Conservation (phyloP, 2,888 invertebrate genomes). For the Eristalis tenax region DNA sequence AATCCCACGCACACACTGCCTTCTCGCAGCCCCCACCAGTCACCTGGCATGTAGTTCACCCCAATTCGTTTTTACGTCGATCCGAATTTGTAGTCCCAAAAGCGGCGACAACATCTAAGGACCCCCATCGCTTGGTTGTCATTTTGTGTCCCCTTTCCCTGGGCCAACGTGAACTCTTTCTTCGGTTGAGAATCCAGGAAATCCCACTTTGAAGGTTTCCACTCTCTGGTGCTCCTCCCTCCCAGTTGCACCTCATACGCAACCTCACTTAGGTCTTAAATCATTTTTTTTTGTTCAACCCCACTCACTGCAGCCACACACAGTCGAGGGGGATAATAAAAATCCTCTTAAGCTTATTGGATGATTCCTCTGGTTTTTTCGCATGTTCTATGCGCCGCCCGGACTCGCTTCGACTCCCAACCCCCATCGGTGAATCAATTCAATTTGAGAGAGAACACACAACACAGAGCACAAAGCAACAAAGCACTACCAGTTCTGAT, state of each 20-base stretch:
- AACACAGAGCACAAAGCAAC: neutral
- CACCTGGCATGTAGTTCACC: no score
- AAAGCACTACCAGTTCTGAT: neutral
- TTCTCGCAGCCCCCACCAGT: no score
- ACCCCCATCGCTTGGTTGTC: neutral
- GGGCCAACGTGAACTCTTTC: neutral
- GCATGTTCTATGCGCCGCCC: constrained; percentile 1
- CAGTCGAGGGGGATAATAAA: constrained; percentile 26
- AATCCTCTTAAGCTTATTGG: constrained; percentile 53
- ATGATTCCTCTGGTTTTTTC: constrained; percentile 27
- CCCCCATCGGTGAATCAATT: constrained; percentile 28
- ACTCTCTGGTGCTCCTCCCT: neutral
- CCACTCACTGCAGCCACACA: constrained; percentile 4
- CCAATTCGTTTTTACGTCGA: no score
- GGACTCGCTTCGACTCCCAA: neutral
- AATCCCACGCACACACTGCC: no score
- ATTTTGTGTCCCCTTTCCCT: neutral
- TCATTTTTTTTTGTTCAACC: neutral
- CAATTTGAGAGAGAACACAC: constrained; percentile 36
- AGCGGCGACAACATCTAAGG: neutral
- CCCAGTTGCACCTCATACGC: neutral
- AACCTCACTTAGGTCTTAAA: neutral
- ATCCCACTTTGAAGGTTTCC: neutral
- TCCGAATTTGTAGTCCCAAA: neutral
- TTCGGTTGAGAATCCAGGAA: no score